These are phyloP conservation scores for Agrotis clavis DNA, from an alignment of 2,888 invertebrate genomes.

Conservation along the genomic window DNA sequence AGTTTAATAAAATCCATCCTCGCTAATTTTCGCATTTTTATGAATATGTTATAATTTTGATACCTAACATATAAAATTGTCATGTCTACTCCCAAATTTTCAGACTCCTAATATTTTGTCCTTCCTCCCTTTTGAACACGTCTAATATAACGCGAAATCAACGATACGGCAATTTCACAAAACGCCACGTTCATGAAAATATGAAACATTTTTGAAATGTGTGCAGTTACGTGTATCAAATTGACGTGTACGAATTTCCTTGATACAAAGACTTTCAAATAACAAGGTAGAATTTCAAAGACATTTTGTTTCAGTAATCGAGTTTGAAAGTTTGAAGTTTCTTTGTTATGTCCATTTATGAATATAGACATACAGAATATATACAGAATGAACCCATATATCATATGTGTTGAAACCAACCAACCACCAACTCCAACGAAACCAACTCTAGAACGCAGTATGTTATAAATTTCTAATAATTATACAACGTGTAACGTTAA, in stretches of 20 bases:
- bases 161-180: slow-evolving; percentile 52
- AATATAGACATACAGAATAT: no score
- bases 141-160: slow-evolving; percentile 54
- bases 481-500: no score
- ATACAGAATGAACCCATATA: no score
- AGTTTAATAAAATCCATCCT: no score
- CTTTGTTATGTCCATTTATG: background rate
- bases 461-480: no score
- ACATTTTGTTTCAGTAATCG: slow-evolving; percentile 43
- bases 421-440: no score
- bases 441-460: no score
- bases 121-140: slow-evolving; percentile 38
- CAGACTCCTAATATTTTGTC: slow-evolving; percentile 35
- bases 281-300: slow-evolving; percentile 40
- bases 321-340: slow-evolving; percentile 44
- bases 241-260: slow-evolving; percentile 51
- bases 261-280: slow-evolving; percentile 45
- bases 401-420: no score
- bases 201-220: slow-evolving; percentile 48
- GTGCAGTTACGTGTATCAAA: slow-evolving; percentile 49
- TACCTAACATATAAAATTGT: no score
- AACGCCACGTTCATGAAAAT: slow-evolving; percentile 38
- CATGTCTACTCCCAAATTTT: slow-evolving; percentile 10
- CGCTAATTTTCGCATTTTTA: no score
- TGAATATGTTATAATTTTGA: no score